Evolutionary conservation across 1,140 invertebrate species (phyloP).

Genomic region (Diachasma alloeum): DNA sequence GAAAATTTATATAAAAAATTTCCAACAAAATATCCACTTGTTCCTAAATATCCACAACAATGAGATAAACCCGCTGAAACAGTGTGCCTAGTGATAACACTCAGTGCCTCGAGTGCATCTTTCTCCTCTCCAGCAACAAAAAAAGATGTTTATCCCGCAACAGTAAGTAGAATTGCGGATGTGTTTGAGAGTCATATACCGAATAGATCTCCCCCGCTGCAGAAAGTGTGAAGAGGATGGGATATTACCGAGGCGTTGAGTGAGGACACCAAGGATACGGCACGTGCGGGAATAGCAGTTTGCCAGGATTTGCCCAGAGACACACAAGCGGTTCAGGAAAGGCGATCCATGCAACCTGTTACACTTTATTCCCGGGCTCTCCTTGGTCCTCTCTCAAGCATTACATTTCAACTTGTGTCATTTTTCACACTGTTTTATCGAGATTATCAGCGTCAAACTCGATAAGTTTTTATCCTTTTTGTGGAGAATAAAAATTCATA

Average conservation of each 20-base stretch:
- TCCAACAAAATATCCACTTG: too few species aligned
- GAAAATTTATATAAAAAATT: too few species aligned
- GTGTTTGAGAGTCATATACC: not conserved
- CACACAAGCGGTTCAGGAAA: not conserved
- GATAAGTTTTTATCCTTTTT: too few species aligned
- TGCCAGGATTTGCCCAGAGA: constrained; percentile 21
- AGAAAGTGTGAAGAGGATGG: not conserved
- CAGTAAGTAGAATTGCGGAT: not conserved
- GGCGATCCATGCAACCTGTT: constrained; percentile 26
- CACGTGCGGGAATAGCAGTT: constrained; percentile 29
- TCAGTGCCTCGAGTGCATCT: too few species aligned
- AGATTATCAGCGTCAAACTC: not conserved
- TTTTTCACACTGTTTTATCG: not conserved
- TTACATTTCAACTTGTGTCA: not conserved
- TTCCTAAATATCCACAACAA: too few species aligned
- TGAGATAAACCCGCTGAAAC: too few species aligned
- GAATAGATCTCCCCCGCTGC: not conserved
- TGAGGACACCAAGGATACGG: constrained; percentile 27
- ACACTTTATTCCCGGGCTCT: constrained; percentile 18
- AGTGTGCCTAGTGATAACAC: too few species aligned
- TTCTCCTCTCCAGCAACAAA: not conserved
- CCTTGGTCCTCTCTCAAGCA: not conserved
- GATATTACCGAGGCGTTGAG: not conserved
- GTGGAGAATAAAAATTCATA: too few species aligned
- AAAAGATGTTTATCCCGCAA: not conserved